Conservation (phyloP, 2,888 invertebrate species). For the Pterostichus niger region DNA sequence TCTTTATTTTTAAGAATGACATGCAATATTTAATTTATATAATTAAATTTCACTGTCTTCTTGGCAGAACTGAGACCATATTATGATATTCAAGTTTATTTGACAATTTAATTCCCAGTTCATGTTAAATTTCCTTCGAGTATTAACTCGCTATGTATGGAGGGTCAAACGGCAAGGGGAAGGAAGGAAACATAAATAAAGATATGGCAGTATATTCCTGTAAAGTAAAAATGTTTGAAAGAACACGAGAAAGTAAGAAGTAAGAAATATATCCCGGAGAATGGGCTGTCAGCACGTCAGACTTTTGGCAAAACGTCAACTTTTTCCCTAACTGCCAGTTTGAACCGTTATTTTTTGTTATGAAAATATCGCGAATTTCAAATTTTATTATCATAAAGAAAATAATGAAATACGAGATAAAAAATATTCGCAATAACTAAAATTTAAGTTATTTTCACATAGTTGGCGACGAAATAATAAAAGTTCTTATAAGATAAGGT, state of each 20-base stretch:
- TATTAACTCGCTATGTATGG: neutral
- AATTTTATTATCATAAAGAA: too few species aligned
- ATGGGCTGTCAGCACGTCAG: conserved; percentile 18
- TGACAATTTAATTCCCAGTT: conserved; percentile 28
- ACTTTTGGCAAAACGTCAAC: conserved; percentile 17
- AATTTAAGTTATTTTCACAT: too few species aligned
- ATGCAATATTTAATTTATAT: neutral
- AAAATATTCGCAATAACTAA: too few species aligned
- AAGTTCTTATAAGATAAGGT: too few species aligned
- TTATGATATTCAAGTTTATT: conserved; percentile 8
- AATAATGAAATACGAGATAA: too few species aligned
- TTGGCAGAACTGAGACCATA: neutral
- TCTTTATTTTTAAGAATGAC: too few species aligned
- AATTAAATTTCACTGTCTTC: neutral
- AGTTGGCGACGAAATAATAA: too few species aligned
- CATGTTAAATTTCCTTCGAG: conserved; percentile 16
- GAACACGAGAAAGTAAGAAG: conserved; percentile 1
- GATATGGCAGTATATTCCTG: conserved; percentile 28
- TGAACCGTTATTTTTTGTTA: neutral
- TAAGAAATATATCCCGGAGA: conserved; percentile 23
- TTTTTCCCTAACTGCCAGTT: neutral
- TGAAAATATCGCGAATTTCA: too few species aligned
- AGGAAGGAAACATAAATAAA: conserved; percentile 13
- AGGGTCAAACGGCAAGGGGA: neutral
- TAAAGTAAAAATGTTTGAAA: conserved; percentile 24